A percentile compares a stretch with the other conserved stretches of the same genome.
Conservation (phyloP, 1,140 invertebrate genomes). For the Wasmannia auropunctata region DNA sequence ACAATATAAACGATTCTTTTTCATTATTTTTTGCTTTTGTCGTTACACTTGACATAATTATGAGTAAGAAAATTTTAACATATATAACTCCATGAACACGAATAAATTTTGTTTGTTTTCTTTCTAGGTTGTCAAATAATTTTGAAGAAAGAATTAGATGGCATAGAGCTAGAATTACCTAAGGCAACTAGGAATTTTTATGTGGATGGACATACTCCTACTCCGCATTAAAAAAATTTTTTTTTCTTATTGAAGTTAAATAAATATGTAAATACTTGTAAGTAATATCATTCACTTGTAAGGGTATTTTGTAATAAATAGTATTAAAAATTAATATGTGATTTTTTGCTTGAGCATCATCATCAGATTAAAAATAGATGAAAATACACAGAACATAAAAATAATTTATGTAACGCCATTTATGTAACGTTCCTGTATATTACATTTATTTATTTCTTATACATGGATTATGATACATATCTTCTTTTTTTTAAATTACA, state of each 20-base stretch:
- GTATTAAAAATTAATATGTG: not conserved
- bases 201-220: slow-evolving; percentile 98
- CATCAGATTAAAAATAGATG: not conserved
- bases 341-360: not conserved
- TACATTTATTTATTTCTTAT: slow-evolving; percentile 83
- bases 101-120: slow-evolving; percentile 44
- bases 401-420: slow-evolving; percentile 47
- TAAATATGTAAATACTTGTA: slow-evolving; percentile 57
- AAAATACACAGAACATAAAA: not conserved
- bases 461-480: slow-evolving; percentile 81
- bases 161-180: slow-evolving; percentile 94
- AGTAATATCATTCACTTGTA: slow-evolving; percentile 16
- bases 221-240: slow-evolving; percentile 90
- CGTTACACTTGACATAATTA: too few species aligned
- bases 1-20: too few species aligned
- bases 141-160: slow-evolving; percentile 96
- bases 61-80: not conserved
- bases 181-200: slow-evolving; percentile 98
- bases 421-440: slow-evolving; percentile 70
- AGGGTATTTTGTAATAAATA: slow-evolving; percentile 46
- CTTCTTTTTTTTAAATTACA: slow-evolving; percentile 77
- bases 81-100: not conserved
- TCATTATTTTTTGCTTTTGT: too few species aligned
- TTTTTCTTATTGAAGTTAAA: not conserved
- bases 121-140: slow-evolving; percentile 96